Evolutionary conservation across 2,888 invertebrate species (phyloP).

Genomic region (Erebia aethiops): DNA sequence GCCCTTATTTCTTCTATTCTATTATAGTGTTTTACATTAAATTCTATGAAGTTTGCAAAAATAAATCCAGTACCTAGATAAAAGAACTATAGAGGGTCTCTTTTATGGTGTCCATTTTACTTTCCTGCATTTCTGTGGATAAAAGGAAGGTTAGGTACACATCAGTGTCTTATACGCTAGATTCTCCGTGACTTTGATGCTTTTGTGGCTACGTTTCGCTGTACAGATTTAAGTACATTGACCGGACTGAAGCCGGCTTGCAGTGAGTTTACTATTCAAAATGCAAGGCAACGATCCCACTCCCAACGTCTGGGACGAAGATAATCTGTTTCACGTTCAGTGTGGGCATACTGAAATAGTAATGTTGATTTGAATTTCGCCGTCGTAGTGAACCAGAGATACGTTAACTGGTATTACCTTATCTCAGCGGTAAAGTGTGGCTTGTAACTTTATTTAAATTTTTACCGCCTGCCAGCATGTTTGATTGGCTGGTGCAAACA

Average conservation of each 20-base stretch:
- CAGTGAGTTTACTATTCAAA: not conserved
- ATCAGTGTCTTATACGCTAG: not conserved
- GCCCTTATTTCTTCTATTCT: not conserved
- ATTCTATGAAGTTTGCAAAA: not conserved
- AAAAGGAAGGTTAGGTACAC: not conserved
- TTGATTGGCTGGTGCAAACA: no score
- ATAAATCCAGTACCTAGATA: not conserved
- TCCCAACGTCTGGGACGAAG: not conserved
- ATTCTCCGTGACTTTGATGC: not conserved
- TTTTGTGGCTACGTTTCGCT: not conserved
- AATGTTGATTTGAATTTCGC: no score
- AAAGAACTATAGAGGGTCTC: not conserved
- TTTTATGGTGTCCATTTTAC: not conserved
- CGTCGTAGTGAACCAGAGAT: no score
- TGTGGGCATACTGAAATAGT: no score
- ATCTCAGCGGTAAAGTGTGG: no score
- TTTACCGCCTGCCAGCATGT: no score
- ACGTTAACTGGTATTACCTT: no score
- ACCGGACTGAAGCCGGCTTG: not conserved
- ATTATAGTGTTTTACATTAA: not conserved
- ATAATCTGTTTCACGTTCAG: not conserved
- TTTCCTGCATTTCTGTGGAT: not conserved
- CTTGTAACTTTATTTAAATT: no score
- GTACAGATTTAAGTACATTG: not conserved
- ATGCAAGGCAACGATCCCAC: no score